Base-by-base conservation (phyloP, 2,888 invertebrate genomes). In the Saturnia japonica region DNA sequence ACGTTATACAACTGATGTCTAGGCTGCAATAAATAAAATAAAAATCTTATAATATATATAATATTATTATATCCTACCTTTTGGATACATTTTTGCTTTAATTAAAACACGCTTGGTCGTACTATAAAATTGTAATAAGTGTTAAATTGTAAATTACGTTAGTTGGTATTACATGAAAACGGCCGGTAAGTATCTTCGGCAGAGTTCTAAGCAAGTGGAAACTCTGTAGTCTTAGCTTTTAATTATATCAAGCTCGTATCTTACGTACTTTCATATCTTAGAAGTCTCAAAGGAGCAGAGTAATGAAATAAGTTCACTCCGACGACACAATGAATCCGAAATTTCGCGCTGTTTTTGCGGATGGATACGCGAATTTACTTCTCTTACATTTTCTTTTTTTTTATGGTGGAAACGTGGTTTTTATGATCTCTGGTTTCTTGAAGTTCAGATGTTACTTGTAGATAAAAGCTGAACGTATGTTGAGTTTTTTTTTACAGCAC, bases 221-320 rank as follows among this genome's bases (percentile, higher is more conserved):
- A 71, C 60, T 62, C 68, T 25, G 45, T 43, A 47, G 71, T 51
- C 64, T 71, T 40, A 64, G 71, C 62, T 71, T 71, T 68, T 71
- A 71, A 71, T 71, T 71, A 71, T 71, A 71, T 71, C 42, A 71
- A 64, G 51, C 62, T 43, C 64, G 64, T 51, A 51, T 71, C 71
- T 62, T 51, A 47, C 68, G 68, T 62, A 66, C 67, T 67, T 70
- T 70, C 66, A 70, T 70, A 70, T 70, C 67, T 28, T 42, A 45
- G 28, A 62, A 28, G 66, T 70, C 70, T 66, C 66, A 70, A 66
- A 70, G 67, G 66, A 54, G 25, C 67, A 12, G 54, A 67, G 70
- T 70, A 70, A 70, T 70, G 70, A 70, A 70, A 70, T 70, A 70
- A 70, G 70, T 70, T 70, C 66, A 67, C 54, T 42, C 42, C 70